Evolutionary conservation across 2,113 vertebrate genomes (phyloP).

Genomic region (Odocoileus hemionus): DNA sequence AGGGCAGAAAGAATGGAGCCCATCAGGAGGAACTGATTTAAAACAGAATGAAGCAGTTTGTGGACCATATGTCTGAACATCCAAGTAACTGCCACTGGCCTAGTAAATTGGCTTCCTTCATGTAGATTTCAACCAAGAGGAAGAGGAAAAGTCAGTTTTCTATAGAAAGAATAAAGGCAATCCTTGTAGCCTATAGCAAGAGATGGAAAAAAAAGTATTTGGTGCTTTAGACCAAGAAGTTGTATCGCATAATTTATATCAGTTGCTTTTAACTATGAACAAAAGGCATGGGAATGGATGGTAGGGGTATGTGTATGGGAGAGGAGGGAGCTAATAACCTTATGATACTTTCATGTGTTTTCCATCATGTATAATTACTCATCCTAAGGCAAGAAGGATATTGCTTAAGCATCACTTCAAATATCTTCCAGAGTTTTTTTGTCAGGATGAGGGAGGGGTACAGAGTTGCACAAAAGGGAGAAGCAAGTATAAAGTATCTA

Average conservation of each 20-base stretch:
- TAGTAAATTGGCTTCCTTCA: conserved; percentile 45
- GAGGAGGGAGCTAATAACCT: not conserved
- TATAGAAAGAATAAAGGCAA: not conserved
- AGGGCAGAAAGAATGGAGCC: conserved; percentile 28
- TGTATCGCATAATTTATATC: conserved; percentile 15
- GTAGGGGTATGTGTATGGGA: not conserved
- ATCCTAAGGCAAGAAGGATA: conserved; percentile 11
- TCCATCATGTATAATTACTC: conserved; percentile 40
- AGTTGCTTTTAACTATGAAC: conserved; percentile 37
- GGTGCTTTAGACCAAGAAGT: conserved; percentile 28
- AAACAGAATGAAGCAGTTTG: conserved; percentile 64
- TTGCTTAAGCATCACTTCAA: conserved; percentile 16
- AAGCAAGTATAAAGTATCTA: not conserved
- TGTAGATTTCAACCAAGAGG: not conserved
- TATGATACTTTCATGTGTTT: conserved; percentile 45
- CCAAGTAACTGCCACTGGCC: conserved; percentile 41
- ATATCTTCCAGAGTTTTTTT: not conserved
- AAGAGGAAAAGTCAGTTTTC: conserved; percentile 5
- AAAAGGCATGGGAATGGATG: not conserved
- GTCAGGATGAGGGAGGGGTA: fast-evolving
- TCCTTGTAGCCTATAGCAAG: not conserved
- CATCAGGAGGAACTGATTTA: conserved; percentile 58
- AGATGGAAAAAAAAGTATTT: conserved; percentile 31
- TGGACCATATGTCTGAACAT: conserved; percentile 58
- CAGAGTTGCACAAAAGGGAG: not conserved